Conservation (phyloP, 1,140 invertebrate genomes). For the Zaprionus tsacasi region DNA sequence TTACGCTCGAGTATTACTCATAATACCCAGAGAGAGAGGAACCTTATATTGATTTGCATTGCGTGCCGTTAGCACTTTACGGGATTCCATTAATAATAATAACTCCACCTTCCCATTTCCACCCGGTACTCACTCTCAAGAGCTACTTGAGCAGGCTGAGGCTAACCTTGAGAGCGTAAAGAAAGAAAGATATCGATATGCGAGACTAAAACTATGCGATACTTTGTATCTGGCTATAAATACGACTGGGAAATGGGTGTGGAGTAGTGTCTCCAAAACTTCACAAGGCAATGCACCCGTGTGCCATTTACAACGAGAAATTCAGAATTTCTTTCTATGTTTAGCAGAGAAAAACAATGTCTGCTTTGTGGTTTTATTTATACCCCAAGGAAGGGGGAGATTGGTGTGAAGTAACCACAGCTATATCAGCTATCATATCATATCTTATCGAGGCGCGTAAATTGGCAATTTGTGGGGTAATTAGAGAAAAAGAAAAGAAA, state of each 20-base stretch:
- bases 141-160: constrained; percentile 49
- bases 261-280: constrained; percentile 33
- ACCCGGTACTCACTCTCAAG: neutral
- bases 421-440: constrained; percentile 8
- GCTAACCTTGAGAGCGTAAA: constrained; percentile 54
- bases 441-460: constrained; percentile 51
- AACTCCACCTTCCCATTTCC: neutral
- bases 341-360: constrained; percentile 41
- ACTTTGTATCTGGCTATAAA: constrained; percentile 49
- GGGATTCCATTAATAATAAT: constrained; percentile 19
- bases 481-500: constrained; percentile 32
- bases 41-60: constrained; percentile 68
- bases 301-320: constrained; percentile 61
- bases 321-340: constrained; percentile 46
- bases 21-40: neutral
- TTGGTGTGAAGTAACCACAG: neutral
- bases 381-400: constrained; percentile 1
- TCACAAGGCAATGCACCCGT: constrained; percentile 69
- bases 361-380: constrained; percentile 38
- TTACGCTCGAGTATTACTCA: constrained; percentile 17
- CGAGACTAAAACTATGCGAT: constrained; percentile 51
- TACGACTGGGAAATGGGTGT: constrained; percentile 28
- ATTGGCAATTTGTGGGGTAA: constrained; percentile 58
- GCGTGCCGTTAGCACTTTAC: constrained; percentile 60
- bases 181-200: constrained; percentile 18